Evolutionary conservation across 2,113 vertebrate genomes (phyloP), one percentile per base, ranked within the genome.

Genomic region (Hemibagrus wyckioides): DNA sequence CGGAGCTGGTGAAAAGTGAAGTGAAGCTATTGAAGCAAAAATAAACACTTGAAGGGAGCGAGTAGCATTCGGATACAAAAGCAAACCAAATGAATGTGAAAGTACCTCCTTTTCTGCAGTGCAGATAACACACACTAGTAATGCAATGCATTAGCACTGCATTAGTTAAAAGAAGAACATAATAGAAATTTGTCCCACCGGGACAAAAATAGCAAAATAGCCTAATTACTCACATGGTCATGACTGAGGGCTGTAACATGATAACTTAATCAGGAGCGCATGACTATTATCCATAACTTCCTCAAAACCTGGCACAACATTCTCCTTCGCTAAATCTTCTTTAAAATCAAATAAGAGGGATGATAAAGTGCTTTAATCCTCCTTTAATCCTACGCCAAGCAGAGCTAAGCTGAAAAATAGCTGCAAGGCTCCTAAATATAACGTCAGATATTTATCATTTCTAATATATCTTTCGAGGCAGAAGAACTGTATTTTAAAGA

Each of bases 391-490:
- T 39, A 44, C 15, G 6, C 69, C 11, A 54, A 63, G 6, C 36
- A 83, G 57, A 61, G 54, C n/a, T 44, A 61, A 15, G 50, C 48
- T 52, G 4, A 33, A 41, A 52, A 50, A 84, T 2, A 75, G 83
- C 88, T 41, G 80, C 75, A 48, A 77, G 82, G 65, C 57, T 79
- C 73, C 76, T 11, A 17, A 59, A 67, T 41, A 89, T 63, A 59
- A 85, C 73, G 86, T 82, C 89, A 73, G 89, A 54, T 87, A 89
- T 90, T 88, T 90, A 85, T 83, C 21, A 33, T 2, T 80, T 80
- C 50, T 33, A 39, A 3, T 28, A 23, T 13, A 28, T 57, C 6
- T 28, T 59, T 59, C 59, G 39, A 81, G 4, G 4, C 79, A 81
- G 54, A 41, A 15, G 11, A 39, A 59, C 21, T 41, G 52, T 13